Evolutionary conservation across 92 coral and sea anemone species (phyloP).

Genomic region (Parazoanthus darwini): DNA sequence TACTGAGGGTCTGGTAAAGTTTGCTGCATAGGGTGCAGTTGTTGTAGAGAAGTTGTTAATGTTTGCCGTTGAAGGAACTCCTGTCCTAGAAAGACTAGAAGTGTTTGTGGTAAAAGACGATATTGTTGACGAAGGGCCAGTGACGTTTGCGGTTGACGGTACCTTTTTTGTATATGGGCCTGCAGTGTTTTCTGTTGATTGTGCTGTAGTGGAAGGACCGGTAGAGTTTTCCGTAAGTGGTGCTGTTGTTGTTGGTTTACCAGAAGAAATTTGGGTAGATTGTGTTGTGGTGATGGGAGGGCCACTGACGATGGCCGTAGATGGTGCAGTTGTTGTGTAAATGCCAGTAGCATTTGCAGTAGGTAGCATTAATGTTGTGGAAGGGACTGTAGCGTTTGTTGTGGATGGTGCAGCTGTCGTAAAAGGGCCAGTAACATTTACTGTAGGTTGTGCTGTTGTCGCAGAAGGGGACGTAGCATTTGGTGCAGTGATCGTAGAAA

Average conservation of each 20-base stretch:
- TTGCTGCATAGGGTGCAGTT: neutral
- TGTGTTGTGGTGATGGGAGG: neutral
- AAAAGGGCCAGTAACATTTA: neutral
- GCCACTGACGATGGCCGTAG: neutral
- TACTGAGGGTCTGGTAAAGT: neutral
- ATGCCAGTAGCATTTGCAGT: neutral
- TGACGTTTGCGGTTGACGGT: neutral
- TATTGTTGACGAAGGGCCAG: neutral
- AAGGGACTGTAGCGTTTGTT: neutral
- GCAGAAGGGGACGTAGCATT: neutral
- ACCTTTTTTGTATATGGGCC: neutral
- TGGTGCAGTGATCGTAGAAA: conserved; percentile 9
- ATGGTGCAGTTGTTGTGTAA: neutral
- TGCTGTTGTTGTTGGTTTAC: neutral
- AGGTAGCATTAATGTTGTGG: neutral
- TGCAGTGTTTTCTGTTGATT: neutral
- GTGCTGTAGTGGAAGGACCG: neutral
- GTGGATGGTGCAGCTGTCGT: neutral
- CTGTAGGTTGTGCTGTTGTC: neutral
- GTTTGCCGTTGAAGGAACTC: neutral
- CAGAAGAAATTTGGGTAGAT: neutral
- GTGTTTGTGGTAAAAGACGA: neutral
- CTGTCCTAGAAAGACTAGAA: neutral
- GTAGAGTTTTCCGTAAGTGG: neutral
- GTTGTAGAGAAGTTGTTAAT: neutral